Evolutionary conservation across 2,888 invertebrate species (phyloP).

Genomic region (Calliphora vomitoria): DNA sequence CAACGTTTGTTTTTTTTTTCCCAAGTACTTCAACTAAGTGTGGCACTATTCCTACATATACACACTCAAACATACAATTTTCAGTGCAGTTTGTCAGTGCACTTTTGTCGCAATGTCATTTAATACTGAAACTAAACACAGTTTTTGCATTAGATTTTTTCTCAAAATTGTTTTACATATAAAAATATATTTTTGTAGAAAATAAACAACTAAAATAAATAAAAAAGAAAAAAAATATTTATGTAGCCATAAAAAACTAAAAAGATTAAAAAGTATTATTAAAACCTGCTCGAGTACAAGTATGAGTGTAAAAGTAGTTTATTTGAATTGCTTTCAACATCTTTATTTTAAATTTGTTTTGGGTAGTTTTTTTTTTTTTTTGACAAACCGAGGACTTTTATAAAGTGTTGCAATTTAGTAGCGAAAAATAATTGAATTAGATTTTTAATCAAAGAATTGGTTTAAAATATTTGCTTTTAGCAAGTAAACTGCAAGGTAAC

Average conservation of each 20-base stretch:
- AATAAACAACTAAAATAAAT: slow-evolving; percentile 34
- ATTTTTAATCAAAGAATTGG: neutral
- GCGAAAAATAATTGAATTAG: slow-evolving; percentile 19
- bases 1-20: slow-evolving; percentile 3
- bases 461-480: neutral
- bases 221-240: neutral
- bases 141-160: slow-evolving; percentile 68
- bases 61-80: neutral
- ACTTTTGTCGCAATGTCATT: slow-evolving; percentile 65
- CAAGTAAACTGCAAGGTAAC: too few species aligned
- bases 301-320: slow-evolving; percentile 23
- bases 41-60: slow-evolving; percentile 27
- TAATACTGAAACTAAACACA: slow-evolving; percentile 65
- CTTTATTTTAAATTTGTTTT: slow-evolving; percentile 16
- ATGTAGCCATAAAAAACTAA: neutral
- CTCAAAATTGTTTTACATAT: slow-evolving; percentile 44
- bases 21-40: slow-evolving; percentile 56
- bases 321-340: slow-evolving; percentile 43
- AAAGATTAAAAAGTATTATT: slow-evolving; percentile 47
- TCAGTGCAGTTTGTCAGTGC: slow-evolving; percentile 13
- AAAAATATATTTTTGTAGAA: slow-evolving; percentile 11
- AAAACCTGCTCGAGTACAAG: slow-evolving; percentile 19
- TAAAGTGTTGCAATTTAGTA: neutral
- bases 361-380: neutral
- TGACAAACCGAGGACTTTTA: neutral